These are phyloP conservation scores for Ammospiza maritima DNA, from an alignment of 2,797 vertebrate genomes.

Conservation along the genomic window DNA sequence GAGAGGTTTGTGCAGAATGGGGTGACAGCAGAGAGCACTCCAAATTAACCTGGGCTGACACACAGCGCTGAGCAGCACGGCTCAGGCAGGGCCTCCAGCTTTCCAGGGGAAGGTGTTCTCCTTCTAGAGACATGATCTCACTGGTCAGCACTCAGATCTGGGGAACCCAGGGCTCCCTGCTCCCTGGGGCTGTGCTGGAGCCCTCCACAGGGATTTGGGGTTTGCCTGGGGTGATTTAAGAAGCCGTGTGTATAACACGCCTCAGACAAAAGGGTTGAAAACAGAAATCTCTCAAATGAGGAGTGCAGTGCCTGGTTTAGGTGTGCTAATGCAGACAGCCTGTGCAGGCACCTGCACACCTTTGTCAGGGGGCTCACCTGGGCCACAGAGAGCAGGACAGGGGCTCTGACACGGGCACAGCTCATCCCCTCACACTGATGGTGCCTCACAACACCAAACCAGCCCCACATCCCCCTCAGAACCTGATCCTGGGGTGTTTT, in stretches of 20 bases:
- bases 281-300: not conserved
- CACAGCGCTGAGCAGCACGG: rapidly evolving
- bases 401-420: not conserved
- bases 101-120: not conserved
- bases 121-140: not conserved
- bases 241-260: rapidly evolving
- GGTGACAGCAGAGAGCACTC: not conserved
- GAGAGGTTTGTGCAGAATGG: not conserved
- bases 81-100: not conserved
- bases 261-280: not conserved
- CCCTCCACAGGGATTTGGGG: not conserved
- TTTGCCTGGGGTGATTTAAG: not conserved
- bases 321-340: not conserved
- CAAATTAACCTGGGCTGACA: rapidly evolving
- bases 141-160: not conserved
- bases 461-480: not conserved
- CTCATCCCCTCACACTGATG: not conserved
- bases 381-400: rapidly evolving
- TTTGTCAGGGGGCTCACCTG: not conserved
- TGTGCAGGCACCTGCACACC: not conserved
- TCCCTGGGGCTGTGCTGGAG: rapidly evolving
- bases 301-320: not conserved
- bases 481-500: not conserved
- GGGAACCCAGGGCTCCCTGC: not conserved
- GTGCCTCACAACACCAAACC: not conserved